Evolutionary conservation across 2,888 invertebrate species (phyloP).

Genomic region (Chloroclystis v-ata): DNA sequence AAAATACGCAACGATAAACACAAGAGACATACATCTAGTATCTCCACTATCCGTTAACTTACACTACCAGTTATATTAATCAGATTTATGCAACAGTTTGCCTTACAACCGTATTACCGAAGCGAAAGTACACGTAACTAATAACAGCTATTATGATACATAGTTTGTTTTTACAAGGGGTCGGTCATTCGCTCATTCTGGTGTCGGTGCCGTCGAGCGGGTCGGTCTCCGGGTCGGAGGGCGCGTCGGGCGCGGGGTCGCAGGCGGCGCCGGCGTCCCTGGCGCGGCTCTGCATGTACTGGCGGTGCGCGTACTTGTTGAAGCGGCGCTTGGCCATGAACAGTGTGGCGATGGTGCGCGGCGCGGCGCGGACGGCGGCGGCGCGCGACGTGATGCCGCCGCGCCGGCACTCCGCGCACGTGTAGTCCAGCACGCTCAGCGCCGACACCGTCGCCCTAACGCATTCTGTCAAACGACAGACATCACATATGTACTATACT

Average conservation of each 20-base stretch:
- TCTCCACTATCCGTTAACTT: constrained; percentile 61
- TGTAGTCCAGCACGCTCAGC: constrained; percentile 72
- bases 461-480: constrained; percentile 56
- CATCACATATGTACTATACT: neutral
- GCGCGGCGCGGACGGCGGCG: constrained; percentile 69
- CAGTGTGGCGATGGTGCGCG: constrained; percentile 72
- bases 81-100: constrained; percentile 73
- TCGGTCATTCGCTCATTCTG: constrained; percentile 2
- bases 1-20: constrained; percentile 41
- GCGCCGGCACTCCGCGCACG: constrained; percentile 71
- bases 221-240: constrained; percentile 23
- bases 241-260: constrained; percentile 25
- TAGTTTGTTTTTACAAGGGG: constrained; percentile 23
- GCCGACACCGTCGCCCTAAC: constrained; percentile 62
- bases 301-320: constrained; percentile 75
- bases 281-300: constrained; percentile 58
- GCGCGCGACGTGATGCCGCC: constrained; percentile 73
- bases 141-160: constrained; percentile 56
- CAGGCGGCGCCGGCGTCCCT: constrained; percentile 19
- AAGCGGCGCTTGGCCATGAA: constrained; percentile 76
- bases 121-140: constrained; percentile 62
- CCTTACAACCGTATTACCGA: constrained; percentile 68
- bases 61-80: constrained; percentile 69
- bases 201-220: neutral
- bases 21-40: constrained; percentile 45